Base-by-base conservation (phyloP, 2,888 invertebrate genomes). In the Dynastes hyllus region DNA sequence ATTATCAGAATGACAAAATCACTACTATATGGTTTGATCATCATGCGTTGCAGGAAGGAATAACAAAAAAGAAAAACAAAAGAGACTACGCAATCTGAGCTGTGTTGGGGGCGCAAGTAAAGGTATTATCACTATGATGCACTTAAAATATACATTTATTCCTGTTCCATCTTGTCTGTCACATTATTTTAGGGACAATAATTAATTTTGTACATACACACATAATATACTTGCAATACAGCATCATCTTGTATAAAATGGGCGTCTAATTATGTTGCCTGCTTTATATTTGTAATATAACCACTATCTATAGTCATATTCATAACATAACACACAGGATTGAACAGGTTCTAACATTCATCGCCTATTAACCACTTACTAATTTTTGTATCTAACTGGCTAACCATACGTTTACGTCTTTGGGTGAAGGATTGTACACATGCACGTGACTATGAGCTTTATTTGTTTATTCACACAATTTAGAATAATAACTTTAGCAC, bases 71-170 rank as follows among this genome's bases (percentile, higher is more conserved):
- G 86, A 90, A 90, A 91, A 88, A 80, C 84, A 88, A 87, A 92
- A 92, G 90, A 90, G 91, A 86, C 91, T 92, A 85, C 91, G 92
- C 89, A 92, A 92, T 89, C 91, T 92, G 88, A 92, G 92, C 92
- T 92, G 92, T 90, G 90, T 90, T 87, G 90, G 90, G 88, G 90
- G 90, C 87, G 86, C 89, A 84, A 89, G 87, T 86, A 91, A 91
- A 91, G 91, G 91, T 91, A 91, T 87, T 83, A 75, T 79, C 81
- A 81, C 82, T 78, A 81, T 69, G 80, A 81, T 81, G 81, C 83
- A 83, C 81, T 78, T 81, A 81, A 79, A 76, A 78, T 82, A 78
- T 78, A 65, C 78, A 77, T 77, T 58, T 58, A 22, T 71, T 71
- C 81, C 81, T 83, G 81, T 78, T 83, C 82, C 80, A 82, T 83